These are phyloP conservation scores for Elegia similella DNA, from an alignment of 2,888 invertebrate species.

Conservation along the genomic window DNA sequence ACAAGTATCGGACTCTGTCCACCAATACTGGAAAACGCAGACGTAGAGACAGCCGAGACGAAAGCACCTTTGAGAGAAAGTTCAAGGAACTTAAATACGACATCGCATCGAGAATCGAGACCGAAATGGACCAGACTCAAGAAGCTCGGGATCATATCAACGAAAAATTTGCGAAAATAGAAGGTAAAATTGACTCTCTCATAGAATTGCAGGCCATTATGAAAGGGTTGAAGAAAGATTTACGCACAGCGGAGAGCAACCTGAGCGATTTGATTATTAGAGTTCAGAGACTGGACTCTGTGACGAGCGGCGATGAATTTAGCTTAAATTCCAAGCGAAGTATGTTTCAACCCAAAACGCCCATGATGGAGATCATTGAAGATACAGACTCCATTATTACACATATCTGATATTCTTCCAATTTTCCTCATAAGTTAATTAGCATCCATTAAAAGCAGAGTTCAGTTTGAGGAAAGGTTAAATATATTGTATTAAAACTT, in stretches of 20 bases:
- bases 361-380: constrained; percentile 36
- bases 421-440: too few relatives aligned
- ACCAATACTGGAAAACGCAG: constrained; percentile 61
- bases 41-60: constrained; percentile 39
- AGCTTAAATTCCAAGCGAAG: constrained; percentile 39
- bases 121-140: constrained; percentile 43
- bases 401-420: constrained; percentile 18
- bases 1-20: constrained; percentile 65
- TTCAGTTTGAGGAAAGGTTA: too few relatives aligned
- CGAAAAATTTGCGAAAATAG: constrained; percentile 51
- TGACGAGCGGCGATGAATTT: constrained; percentile 28
- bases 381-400: constrained; percentile 22
- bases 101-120: constrained; percentile 49
- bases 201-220: constrained; percentile 53
- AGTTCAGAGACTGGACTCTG: constrained; percentile 46
- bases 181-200: constrained; percentile 55
- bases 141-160: constrained; percentile 45
- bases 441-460: too few relatives aligned
- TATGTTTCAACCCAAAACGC: constrained; percentile 29
- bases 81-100: constrained; percentile 51
- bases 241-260: constrained; percentile 38
- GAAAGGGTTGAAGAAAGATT: constrained; percentile 39
- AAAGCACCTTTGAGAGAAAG: constrained; percentile 48
- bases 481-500: too few relatives aligned
- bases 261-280: constrained; percentile 42